Evolutionary conservation across 2,888 invertebrate species (phyloP).

Genomic region (Acrocyrtus sp.): DNA sequence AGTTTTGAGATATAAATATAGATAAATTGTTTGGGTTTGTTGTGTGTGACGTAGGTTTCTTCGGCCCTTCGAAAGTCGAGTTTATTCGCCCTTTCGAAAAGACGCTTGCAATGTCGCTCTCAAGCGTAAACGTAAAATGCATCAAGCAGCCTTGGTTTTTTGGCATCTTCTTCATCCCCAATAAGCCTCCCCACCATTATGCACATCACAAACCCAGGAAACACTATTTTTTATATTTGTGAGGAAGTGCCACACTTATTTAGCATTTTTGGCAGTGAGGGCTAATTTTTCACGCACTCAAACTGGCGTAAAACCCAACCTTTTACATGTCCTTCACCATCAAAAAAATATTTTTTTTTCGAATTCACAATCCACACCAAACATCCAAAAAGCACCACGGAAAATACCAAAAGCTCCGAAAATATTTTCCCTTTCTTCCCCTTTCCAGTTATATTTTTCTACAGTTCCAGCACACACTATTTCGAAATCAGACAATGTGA

Average conservation of each 20-base stretch:
- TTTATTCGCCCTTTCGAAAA: too few species aligned
- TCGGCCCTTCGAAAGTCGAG: too few species aligned
- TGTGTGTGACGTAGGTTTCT: too few species aligned
- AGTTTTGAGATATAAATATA: too few species aligned
- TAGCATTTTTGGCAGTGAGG: conserved; percentile 63
- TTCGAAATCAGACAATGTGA: background rate
- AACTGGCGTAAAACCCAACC: conserved; percentile 58
- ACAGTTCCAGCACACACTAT: conserved; percentile 6
- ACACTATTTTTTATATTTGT: background rate
- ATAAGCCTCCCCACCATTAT: too few species aligned
- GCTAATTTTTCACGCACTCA: conserved; percentile 61
- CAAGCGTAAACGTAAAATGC: background rate
- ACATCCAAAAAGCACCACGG: too few species aligned
- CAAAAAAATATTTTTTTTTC: background rate
- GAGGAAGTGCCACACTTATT: conserved; percentile 45
- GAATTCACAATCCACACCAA: too few species aligned
- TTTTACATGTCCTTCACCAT: conserved; percentile 55
- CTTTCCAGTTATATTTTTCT: conserved; percentile 1
- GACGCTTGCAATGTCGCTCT: background rate
- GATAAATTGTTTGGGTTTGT: too few species aligned
- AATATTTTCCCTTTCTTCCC: too few species aligned
- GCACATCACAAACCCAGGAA: background rate
- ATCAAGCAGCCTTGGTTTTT: background rate
- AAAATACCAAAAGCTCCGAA: too few species aligned
- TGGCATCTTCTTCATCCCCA: background rate